phyloP scores from a whole-genome alignment of 92 coral and sea anemone genomes.

The Anthopleura xanthogrammica region DNA sequence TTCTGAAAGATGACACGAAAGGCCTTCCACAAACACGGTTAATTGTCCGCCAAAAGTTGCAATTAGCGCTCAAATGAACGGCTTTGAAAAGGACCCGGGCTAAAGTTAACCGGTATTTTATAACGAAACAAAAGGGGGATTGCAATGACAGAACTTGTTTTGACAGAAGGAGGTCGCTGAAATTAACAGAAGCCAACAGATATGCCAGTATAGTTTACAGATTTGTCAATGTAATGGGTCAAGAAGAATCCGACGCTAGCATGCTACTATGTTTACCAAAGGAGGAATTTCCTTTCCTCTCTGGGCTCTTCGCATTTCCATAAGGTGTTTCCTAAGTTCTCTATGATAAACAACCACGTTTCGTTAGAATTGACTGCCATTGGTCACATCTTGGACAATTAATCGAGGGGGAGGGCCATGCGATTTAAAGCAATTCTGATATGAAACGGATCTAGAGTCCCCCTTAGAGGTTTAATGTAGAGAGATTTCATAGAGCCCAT shows the following conservation, averaged over 20 bases:
- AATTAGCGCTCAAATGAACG: conserved; percentile 74
- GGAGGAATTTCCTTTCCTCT: conserved; percentile 44
- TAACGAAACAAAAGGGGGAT: conserved; percentile 61
- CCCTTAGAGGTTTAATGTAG: conserved; percentile 41
- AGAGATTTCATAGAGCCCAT: conserved; percentile 69
- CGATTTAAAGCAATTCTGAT: conserved; percentile 53
- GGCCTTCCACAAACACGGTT: conserved; percentile 78
- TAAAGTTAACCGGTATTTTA: conserved; percentile 50
- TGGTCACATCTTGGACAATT: conserved; percentile 49
- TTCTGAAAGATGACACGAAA: conserved; percentile 61
- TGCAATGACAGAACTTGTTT: conserved; percentile 76
- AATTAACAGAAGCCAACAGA: conserved; percentile 92
- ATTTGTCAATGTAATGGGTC: conserved; percentile 70
- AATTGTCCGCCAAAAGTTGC: conserved; percentile 95
- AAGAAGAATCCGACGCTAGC: conserved; percentile 50
- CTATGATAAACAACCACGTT: conserved; percentile 34
- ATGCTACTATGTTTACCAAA: conserved; percentile 47
- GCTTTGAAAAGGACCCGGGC: conserved; percentile 35
- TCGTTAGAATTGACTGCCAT: conserved; percentile 9
- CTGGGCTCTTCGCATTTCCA: conserved; percentile 32
- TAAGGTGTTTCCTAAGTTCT: conserved; percentile 36
- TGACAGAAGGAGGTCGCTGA: conserved; percentile 80
- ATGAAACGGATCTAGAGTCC: conserved; percentile 48
- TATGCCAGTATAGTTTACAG: conserved; percentile 95
- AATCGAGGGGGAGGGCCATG: conserved; percentile 57